These are phyloP conservation scores for Phyllotreta cruciferae DNA, from an alignment of 2,888 invertebrate genomes.

Conservation along the genomic window DNA sequence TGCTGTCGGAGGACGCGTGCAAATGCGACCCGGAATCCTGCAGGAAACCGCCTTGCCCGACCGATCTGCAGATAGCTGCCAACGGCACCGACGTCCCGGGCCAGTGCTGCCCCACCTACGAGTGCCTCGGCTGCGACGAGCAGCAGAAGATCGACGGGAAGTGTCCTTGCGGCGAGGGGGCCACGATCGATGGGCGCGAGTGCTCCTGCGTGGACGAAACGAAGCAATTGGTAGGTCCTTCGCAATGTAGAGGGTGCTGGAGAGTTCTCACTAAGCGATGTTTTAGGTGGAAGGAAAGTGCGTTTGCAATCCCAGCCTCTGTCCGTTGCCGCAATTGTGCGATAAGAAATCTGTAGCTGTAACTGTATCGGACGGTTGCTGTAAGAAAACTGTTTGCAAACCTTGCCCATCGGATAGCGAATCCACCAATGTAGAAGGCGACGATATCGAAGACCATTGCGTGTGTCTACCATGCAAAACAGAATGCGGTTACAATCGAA, in stretches of 20 bases:
- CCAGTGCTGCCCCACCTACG: conserved; percentile 52
- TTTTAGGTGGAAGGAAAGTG: conserved; percentile 48
- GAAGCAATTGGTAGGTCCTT: conserved; percentile 44
- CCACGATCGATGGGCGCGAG: conserved; percentile 47
- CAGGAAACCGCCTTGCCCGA: conserved; percentile 48
- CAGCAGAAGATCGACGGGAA: conserved; percentile 48
- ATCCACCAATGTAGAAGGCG: conserved; percentile 46
- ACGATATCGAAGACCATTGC: conserved; percentile 52
- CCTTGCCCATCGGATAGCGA: conserved; percentile 54
- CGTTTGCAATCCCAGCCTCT: conserved; percentile 50
- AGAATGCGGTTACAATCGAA: conserved; percentile 50
- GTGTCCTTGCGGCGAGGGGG: conserved; percentile 53
- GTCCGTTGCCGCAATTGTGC: conserved; percentile 52
- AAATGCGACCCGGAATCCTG: conserved; percentile 51
- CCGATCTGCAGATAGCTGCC: conserved; percentile 40
- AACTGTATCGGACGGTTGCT: conserved; percentile 49
- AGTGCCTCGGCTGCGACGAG: conserved; percentile 52
- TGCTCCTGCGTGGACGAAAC: conserved; percentile 52
- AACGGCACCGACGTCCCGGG: conserved; percentile 50
- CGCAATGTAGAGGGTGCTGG: conserved; percentile 4
- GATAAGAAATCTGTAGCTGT: conserved; percentile 51
- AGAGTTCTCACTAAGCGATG: not conserved
- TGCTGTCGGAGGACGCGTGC: conserved; percentile 47
- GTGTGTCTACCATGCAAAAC: conserved; percentile 54
- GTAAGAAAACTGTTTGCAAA: conserved; percentile 49